Base-by-base conservation (phyloP, 2,888 invertebrate genomes). In the Hydriomena furcata region DNA sequence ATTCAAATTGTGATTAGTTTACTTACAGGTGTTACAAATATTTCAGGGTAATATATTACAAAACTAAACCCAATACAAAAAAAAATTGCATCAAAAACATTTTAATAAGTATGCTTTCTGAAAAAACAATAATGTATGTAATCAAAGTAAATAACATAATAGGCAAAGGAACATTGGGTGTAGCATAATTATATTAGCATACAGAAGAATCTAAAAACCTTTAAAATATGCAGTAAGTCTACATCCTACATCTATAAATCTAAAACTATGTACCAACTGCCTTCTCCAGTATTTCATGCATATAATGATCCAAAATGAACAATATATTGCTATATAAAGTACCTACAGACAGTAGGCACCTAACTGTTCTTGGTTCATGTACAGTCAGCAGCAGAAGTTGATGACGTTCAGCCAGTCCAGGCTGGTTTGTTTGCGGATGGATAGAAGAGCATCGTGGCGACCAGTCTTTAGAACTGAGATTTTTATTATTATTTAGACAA, bases 101-200 rank as follows among this genome's bases (percentile, higher is more conserved):
- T 61, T 57, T 8, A 38, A 40, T 38, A 28, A 12, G n/a, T n/a
- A n/a, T n/a, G 21, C 28, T 27, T 20, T 47, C 35, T 10, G 41
- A 59, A 56, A 57, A 54, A 57, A 36, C 37, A 45, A 42, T 25
- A 48, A 24, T 56, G 60, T 57, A 63, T 8, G 5, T 4, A 8
- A 61, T 60, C 60, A 56, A 69, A 71, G 63, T 68, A 61, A 63
- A 66, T 61, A 64, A 66, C 57, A 65, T 61, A 60, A 68, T 63
- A 52, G 21, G 45, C 65, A 68, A 73, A 75, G 71, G 73, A 75
- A 73, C 74, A 68, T 58, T 30, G 52, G 43, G 44, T 63, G 63
- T 60, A 63, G 57, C 61, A 51, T 73, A 68, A 71, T 63, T 65
- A 64, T 62, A 65, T 62, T 67, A 63, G 68, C 76, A 68, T 73